These are phyloP conservation scores for Nyctereutes procyonoides DNA, from an alignment of 2,113 vertebrate species.

Conservation along the genomic window DNA sequence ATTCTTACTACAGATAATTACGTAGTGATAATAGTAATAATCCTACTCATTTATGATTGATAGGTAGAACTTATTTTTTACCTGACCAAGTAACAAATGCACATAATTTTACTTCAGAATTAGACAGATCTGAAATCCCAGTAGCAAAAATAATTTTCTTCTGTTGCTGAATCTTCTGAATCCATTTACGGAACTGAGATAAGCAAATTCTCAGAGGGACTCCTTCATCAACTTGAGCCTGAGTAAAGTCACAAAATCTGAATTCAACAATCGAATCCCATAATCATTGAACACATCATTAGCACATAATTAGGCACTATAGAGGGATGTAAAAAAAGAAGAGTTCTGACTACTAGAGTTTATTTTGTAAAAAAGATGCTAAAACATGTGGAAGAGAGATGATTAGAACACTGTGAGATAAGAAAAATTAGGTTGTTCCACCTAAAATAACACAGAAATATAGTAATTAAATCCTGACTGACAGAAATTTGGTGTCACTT, in stretches of 20 bases:
- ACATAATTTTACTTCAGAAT: slow-evolving; percentile 86
- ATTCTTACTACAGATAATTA: slow-evolving; percentile 52
- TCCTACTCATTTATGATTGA: background rate
- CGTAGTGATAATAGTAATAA: background rate
- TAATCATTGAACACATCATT: background rate
- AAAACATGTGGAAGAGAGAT: background rate
- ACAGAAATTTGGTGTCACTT: slow-evolving; percentile 12
- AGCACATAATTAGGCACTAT: background rate
- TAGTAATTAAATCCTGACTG: background rate
- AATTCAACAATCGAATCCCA: background rate
- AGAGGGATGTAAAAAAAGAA: background rate
- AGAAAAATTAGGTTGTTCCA: slow-evolving; percentile 36
- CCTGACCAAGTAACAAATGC: slow-evolving; percentile 98
- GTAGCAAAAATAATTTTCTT: slow-evolving; percentile 88
- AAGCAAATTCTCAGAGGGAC: slow-evolving; percentile 94
- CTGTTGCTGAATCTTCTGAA: slow-evolving; percentile 90
- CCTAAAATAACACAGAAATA: slow-evolving; percentile 39
- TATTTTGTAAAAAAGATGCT: slow-evolving; percentile 34
- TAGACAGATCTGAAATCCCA: slow-evolving; percentile 58
- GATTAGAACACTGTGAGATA: background rate
- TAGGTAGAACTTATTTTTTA: slow-evolving; percentile 78
- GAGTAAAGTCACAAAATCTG: slow-evolving; percentile 61
- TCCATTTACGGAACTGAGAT: slow-evolving; percentile 94
- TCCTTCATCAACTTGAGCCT: slow-evolving; percentile 94
- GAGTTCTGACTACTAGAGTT: slow-evolving; percentile 30